Conservation (phyloP, 2,113 vertebrate genomes). For the Mugil cephalus region DNA sequence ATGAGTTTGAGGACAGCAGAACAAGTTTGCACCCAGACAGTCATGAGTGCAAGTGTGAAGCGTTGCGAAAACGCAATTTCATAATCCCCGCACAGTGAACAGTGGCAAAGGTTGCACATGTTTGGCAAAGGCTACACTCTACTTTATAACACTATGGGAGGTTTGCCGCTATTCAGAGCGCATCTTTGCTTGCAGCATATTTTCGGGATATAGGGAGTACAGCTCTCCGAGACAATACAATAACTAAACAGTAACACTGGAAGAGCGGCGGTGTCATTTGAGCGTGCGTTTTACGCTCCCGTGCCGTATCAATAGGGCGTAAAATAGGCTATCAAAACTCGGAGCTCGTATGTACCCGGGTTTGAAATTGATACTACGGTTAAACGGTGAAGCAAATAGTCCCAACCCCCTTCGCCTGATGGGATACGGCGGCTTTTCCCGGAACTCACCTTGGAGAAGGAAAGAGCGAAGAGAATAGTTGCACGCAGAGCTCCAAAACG, state of each 20-base stretch:
- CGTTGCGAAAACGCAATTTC: not conserved
- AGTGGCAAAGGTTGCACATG: too few relatives aligned
- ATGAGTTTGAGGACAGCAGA: constrained; percentile 48
- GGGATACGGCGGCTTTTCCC: constrained; percentile 19
- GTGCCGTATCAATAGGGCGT: constrained; percentile 4
- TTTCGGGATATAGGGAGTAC: not conserved
- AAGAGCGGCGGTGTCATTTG: not conserved
- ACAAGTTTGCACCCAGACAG: constrained; percentile 52
- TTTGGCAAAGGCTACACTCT: too few relatives aligned
- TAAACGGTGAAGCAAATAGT: constrained; percentile 2
- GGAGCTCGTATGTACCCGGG: not conserved
- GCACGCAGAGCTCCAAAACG: constrained; percentile 49
- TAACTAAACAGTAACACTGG: not conserved
- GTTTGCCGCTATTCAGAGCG: not conserved
- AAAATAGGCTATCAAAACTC: constrained; percentile 41
- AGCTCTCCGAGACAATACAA: not conserved
- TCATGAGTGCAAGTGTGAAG: constrained; percentile 4
- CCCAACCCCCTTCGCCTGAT: not conserved
- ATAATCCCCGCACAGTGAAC: not conserved
- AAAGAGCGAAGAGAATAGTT: constrained; percentile 51
- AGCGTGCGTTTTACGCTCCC: not conserved
- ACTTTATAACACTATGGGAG: too few relatives aligned
- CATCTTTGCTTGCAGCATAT: not conserved
- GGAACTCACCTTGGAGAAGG: constrained; percentile 80
- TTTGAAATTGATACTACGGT: constrained; percentile 15